Evolutionary conservation across 2,113 vertebrate species (phyloP).

Genomic region (Nannospalax galili): DNA sequence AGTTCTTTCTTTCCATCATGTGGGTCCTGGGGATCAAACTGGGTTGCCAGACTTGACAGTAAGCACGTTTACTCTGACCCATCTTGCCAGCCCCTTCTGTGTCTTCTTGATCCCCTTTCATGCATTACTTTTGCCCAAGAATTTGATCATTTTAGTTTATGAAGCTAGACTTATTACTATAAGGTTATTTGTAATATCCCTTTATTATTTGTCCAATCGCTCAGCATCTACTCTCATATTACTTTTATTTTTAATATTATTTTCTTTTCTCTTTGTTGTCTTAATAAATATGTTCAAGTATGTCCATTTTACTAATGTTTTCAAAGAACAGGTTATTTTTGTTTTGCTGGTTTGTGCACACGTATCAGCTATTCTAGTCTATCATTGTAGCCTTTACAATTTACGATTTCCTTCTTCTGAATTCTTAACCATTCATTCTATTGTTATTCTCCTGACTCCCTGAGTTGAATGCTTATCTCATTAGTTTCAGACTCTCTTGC

Average conservation of each 20-base stretch:
- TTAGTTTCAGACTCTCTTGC: neutral
- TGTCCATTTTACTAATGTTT: neutral
- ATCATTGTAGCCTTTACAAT: neutral
- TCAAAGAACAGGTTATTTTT: neutral
- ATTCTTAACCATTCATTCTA: neutral
- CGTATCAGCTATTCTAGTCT: neutral
- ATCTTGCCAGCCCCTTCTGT: neutral
- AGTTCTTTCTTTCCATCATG: neutral
- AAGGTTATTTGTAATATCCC: neutral
- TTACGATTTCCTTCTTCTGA: constrained; percentile 5
- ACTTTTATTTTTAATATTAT: constrained; percentile 19
- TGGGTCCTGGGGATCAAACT: neutral
- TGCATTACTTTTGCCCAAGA: neutral
- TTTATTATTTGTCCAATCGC: neutral
- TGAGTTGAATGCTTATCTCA: neutral
- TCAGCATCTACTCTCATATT: neutral
- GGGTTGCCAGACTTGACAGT: neutral
- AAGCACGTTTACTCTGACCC: neutral
- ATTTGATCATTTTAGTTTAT: neutral
- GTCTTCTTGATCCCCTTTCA: neutral
- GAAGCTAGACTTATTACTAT: neutral
- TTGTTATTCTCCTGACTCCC: neutral
- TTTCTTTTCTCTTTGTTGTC: neutral
- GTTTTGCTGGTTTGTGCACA: neutral
- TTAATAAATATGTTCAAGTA: neutral